These are phyloP conservation scores for Anniella stebbinsi DNA, from an alignment of 2,797 vertebrate species.

Conservation along the genomic window DNA sequence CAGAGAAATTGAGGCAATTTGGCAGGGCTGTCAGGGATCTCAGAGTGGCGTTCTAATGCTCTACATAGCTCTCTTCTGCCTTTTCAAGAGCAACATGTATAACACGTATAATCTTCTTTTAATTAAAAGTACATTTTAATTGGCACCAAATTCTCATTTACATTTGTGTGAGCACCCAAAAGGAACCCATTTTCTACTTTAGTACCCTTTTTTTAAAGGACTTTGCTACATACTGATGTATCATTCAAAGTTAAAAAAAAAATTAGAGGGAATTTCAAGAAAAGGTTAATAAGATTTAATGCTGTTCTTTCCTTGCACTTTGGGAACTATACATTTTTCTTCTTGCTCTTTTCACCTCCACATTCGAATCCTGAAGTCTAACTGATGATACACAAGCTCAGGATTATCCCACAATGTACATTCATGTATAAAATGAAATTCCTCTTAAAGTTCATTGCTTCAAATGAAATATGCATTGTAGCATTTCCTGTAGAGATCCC, in stretches of 20 bases:
- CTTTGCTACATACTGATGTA: conserved; percentile 33
- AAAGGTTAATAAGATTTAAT: conserved; percentile 66
- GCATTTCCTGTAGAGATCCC: conserved; percentile 60
- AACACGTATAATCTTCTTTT: background rate
- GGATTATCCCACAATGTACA: conserved; percentile 69
- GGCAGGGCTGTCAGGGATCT: background rate
- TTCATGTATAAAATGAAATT: conserved; percentile 72
- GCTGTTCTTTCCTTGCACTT: conserved; percentile 30
- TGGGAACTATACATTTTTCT: conserved; percentile 49
- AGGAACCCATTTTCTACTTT: conserved; percentile 24
- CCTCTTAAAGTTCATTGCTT: conserved; percentile 73
- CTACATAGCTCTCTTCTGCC: background rate
- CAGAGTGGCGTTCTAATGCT: background rate
- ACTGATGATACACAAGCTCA: conserved; percentile 73
- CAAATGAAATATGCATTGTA: conserved; percentile 65
- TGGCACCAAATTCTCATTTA: background rate
- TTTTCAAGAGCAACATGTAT: background rate
- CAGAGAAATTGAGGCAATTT: background rate
- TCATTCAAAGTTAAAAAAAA: conserved; percentile 48
- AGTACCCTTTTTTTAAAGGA: background rate
- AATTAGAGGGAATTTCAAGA: conserved; percentile 55
- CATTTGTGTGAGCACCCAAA: background rate
- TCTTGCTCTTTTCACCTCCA: conserved; percentile 61
- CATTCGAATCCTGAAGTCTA: conserved; percentile 59
- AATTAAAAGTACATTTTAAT: background rate